phyloP scores from a whole-genome alignment of 2,888 invertebrate species.

The Rhyacophila evoluta region DNA sequence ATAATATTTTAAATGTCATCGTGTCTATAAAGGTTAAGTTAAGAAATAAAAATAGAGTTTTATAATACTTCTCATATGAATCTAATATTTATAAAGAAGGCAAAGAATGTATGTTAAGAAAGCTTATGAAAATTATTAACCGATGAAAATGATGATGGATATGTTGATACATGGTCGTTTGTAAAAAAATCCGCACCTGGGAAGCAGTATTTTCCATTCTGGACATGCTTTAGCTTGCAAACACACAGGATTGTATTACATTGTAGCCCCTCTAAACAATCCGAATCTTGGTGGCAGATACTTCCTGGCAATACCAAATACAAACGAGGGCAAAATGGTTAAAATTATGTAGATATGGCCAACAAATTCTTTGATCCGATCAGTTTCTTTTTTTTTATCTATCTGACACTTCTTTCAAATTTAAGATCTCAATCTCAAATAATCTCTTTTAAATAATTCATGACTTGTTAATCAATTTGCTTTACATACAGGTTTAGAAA shows the following conservation, averaged over 20 bases:
- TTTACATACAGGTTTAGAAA: no score
- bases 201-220: constrained; percentile 43
- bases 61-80: no score
- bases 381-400: background rate
- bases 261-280: constrained; percentile 42
- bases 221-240: constrained; percentile 43
- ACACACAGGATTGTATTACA: constrained; percentile 38
- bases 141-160: constrained; percentile 5
- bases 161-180: background rate
- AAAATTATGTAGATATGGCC: background rate
- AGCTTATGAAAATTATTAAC: background rate
- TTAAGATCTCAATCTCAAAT: no score
- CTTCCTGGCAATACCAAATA: constrained; percentile 40
- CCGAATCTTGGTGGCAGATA: constrained; percentile 37
- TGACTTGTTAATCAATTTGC: no score
- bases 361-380: background rate
- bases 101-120: background rate
- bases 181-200: constrained; percentile 42
- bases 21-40: no score
- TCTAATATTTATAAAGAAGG: no score
- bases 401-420: no score
- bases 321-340: background rate
- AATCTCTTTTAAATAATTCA: no score
- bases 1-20: no score
- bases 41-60: no score